These are phyloP conservation scores for Meta bourneti DNA, from an alignment of 2,888 invertebrate genomes.

Conservation along the genomic window DNA sequence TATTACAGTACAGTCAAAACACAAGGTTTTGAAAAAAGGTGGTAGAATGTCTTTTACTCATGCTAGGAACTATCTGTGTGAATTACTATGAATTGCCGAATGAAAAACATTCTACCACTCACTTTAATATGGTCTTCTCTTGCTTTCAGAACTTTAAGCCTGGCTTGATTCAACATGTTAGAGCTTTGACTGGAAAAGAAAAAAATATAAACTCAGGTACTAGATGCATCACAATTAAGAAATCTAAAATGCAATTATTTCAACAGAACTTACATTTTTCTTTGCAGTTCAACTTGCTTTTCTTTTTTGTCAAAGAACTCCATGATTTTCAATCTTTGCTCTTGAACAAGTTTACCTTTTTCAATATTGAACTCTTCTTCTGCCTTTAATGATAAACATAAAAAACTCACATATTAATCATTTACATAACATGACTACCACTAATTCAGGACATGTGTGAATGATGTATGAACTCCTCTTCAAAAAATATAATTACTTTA, in stretches of 20 bases:
- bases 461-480: too few species aligned
- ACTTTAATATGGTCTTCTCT: conserved; percentile 93
- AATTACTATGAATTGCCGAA: neutral
- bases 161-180: conserved; percentile 98
- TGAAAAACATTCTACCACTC: neutral
- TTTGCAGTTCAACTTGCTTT: conserved; percentile 99
- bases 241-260: neutral
- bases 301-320: conserved; percentile 99
- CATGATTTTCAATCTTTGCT: conserved; percentile 99
- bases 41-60: neutral
- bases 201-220: neutral
- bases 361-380: conserved; percentile 99
- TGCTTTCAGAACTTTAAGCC: conserved; percentile 96
- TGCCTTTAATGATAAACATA: conserved; percentile 84
- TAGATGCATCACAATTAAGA: neutral
- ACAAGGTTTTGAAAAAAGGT: neutral
- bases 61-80: neutral
- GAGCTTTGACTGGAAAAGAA: conserved; percentile 91
- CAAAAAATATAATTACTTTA: neutral
- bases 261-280: conserved; percentile 91
- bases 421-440: too few species aligned
- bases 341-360: conserved; percentile 98
- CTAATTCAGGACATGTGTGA: too few species aligned
- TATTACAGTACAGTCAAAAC: too few species aligned
- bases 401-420: neutral